phyloP scores from a whole-genome alignment of 2,113 vertebrate species.

The Clarias magur region DNA sequence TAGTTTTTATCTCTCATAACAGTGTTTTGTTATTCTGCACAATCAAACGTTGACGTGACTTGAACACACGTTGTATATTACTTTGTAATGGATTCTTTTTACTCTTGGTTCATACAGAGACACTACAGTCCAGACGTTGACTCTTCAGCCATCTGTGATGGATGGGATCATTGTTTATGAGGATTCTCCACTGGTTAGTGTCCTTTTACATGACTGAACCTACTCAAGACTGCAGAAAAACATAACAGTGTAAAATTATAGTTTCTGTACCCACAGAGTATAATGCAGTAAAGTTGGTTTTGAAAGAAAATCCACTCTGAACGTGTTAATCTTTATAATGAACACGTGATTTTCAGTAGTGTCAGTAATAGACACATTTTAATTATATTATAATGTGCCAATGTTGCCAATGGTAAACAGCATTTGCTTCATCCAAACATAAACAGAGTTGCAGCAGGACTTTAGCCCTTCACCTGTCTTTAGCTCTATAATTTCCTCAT shows the following conservation, averaged over 20 bases:
- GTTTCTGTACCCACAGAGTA: not conserved
- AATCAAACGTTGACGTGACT: too few species aligned
- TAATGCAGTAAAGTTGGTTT: not conserved
- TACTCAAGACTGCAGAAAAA: not conserved
- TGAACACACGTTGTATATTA: too few species aligned
- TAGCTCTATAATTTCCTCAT: not conserved
- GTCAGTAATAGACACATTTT: not conserved
- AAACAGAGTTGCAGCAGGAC: not conserved
- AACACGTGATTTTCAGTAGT: not conserved
- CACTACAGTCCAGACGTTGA: slow-evolving; percentile 94
- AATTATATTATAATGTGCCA: not conserved
- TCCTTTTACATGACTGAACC: not conserved
- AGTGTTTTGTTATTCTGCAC: too few species aligned
- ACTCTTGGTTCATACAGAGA: slow-evolving; percentile 75
- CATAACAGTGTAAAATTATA: not conserved
- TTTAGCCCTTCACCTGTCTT: not conserved
- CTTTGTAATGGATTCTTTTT: not conserved
- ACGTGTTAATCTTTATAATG: not conserved
- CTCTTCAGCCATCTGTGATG: slow-evolving; percentile 91
- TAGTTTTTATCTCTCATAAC: too few species aligned
- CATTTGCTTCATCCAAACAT: not conserved
- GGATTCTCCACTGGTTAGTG: slow-evolving; percentile 91
- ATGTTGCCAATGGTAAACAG: not conserved
- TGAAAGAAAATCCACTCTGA: not conserved
- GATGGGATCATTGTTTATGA: slow-evolving; percentile 91